phyloP scores from a whole-genome alignment of 2,113 vertebrate species.

The Paramormyrops kingsleyae region DNA sequence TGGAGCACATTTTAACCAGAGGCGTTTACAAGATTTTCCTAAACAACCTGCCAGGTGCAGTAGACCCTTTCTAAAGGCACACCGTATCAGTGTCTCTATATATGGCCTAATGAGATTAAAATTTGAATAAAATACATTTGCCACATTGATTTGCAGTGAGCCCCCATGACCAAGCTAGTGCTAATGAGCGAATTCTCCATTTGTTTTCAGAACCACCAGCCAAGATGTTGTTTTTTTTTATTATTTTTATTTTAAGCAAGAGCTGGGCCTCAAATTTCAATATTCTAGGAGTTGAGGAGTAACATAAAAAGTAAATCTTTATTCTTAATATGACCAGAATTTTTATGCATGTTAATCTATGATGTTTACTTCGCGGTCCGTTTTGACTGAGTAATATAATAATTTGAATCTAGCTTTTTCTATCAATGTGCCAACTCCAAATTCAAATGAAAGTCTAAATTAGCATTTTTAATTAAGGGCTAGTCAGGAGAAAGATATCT shows the following conservation, averaged over 20 bases:
- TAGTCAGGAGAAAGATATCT: conserved; percentile 20
- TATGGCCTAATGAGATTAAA: conserved; percentile 73
- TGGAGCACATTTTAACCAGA: conserved; percentile 61
- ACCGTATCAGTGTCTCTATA: conserved; percentile 57
- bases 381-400: not conserved
- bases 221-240: not conserved
- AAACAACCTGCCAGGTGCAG: conserved; percentile 83
- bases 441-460: not conserved
- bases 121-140: conserved; percentile 51
- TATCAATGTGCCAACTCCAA: not conserved
- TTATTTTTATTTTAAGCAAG: conserved; percentile 21
- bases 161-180: conserved; percentile 62
- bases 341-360: not conserved
- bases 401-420: not conserved
- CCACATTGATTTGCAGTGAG: conserved; percentile 55
- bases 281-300: conserved; percentile 25
- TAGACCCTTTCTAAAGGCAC: conserved; percentile 51
- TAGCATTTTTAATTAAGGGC: not conserved
- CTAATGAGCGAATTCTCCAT: conserved; percentile 57
- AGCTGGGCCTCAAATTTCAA: conserved; percentile 14
- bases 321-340: not conserved
- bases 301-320: conserved; percentile 12
- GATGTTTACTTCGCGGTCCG: not conserved
- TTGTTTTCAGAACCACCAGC: conserved; percentile 44
- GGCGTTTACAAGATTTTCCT: conserved; percentile 72